These are phyloP conservation scores for Elaphurus davidianus DNA, from an alignment of 2,113 vertebrate species.

Conservation along the genomic window DNA sequence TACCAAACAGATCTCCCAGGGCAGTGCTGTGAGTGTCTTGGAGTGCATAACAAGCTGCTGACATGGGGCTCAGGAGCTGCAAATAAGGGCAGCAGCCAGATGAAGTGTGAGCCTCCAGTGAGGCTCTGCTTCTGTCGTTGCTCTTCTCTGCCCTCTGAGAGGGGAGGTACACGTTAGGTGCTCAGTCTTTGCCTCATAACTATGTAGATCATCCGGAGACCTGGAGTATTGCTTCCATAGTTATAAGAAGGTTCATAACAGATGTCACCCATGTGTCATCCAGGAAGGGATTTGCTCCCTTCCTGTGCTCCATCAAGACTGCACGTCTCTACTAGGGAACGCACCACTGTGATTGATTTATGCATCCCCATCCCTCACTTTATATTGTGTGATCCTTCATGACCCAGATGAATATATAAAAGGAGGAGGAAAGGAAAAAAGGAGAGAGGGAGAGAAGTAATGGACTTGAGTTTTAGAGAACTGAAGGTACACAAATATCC, in stretches of 20 bases:
- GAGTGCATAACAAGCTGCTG: neutral
- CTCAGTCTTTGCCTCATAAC: neutral
- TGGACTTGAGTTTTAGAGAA: neutral
- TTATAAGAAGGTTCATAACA: neutral
- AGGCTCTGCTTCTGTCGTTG: fast-evolving
- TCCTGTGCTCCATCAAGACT: neutral
- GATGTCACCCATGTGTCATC: neutral
- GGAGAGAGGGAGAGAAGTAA: neutral
- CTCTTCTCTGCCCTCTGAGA: neutral
- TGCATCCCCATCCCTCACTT: neutral
- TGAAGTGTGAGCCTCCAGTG: fast-evolving
- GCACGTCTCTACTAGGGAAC: neutral
- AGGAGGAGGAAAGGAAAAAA: neutral
- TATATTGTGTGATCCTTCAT: neutral
- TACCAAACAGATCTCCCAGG: neutral
- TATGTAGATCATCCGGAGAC: neutral
- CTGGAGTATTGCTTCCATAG: neutral
- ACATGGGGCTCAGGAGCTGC: neutral
- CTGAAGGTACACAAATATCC: neutral
- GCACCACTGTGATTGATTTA: neutral
- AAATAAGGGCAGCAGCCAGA: neutral
- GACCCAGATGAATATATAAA: neutral
- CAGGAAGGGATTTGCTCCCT: neutral
- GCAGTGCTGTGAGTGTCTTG: neutral
- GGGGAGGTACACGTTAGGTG: fast-evolving